These are phyloP conservation scores for Luidia sarsii DNA, from an alignment of 53 echinoderm and acorn worm genomes.

Conservation along the genomic window DNA sequence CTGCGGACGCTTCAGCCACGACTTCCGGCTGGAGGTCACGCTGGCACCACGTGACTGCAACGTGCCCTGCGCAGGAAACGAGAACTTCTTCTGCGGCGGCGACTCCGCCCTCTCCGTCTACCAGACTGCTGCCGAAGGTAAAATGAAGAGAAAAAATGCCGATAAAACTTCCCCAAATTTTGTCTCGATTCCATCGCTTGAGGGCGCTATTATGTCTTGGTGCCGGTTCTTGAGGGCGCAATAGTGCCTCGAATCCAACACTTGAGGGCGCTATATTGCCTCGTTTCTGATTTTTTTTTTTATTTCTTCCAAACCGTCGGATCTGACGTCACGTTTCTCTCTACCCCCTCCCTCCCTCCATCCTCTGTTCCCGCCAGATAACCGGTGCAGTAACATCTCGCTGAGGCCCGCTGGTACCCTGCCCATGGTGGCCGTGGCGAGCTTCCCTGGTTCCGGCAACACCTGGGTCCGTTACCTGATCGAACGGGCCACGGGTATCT, in stretches of 20 bases:
- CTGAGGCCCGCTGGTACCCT: conserved; percentile 59
- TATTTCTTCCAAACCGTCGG: not conserved
- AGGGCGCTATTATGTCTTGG: no score
- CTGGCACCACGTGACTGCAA: conserved; percentile 69
- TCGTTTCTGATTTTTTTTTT: not conserved
- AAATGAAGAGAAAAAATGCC: no score
- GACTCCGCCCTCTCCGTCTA: conserved; percentile 73
- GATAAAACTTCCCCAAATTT: no score
- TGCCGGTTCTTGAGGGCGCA: no score
- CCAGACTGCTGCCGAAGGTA: conserved; percentile 82
- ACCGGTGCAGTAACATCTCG: conserved; percentile 57
- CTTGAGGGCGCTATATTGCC: no score
- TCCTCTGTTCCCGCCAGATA: no score
- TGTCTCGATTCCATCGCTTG: no score
- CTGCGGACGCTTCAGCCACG: conserved; percentile 73
- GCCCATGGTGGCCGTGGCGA: conserved; percentile 82
- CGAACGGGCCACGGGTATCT: conserved; percentile 88
- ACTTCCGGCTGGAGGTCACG: conserved; percentile 63
- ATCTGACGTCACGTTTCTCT: not conserved
- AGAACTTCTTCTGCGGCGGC: conserved; percentile 74
- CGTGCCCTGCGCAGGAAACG: conserved; percentile 69
- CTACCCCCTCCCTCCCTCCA: not conserved
- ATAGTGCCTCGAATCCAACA: no score
- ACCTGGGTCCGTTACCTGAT: conserved; percentile 96
- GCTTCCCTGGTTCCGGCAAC: conserved; percentile 97